phyloP scores from a whole-genome alignment of 2,797 vertebrate genomes.

The Bovichtus diacanthus region DNA sequence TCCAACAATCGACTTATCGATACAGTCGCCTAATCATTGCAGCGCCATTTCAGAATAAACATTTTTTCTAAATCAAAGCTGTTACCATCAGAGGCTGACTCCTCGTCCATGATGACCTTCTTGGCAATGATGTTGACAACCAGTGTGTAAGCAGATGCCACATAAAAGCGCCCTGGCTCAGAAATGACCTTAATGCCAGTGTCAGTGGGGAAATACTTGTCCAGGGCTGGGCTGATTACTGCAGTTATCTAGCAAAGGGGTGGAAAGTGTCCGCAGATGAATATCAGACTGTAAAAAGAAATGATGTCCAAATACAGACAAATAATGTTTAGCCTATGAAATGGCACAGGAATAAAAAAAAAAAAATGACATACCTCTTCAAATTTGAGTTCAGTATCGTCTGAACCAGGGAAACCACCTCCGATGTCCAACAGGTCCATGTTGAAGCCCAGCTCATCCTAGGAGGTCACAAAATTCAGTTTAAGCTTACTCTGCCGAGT shows the following conservation, averaged over 20 bases:
- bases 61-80: background rate
- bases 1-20: too few relatives aligned
- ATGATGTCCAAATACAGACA: too few relatives aligned
- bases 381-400: slow-evolving; percentile 94
- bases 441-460: slow-evolving; percentile 92
- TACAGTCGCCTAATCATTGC: too few relatives aligned
- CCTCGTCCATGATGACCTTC: slow-evolving; percentile 93
- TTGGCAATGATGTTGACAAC: slow-evolving; percentile 98
- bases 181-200: slow-evolving; percentile 90
- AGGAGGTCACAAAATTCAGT: slow-evolving; percentile 23
- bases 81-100: slow-evolving; percentile 87
- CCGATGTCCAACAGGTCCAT: slow-evolving; percentile 97
- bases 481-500: background rate
- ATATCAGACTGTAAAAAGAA: background rate
- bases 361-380: slow-evolving; percentile 89
- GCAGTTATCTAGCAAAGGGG: slow-evolving; percentile 86
- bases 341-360: background rate
- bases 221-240: slow-evolving; percentile 93
- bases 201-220: slow-evolving; percentile 94
- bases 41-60: too few relatives aligned
- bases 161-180: slow-evolving; percentile 96
- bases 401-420: slow-evolving; percentile 96
- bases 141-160: slow-evolving; percentile 94
- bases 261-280: background rate
- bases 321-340: too few relatives aligned